Conservation (phyloP, 2,888 invertebrate genomes). For the Meliscaeva auricollis region DNA sequence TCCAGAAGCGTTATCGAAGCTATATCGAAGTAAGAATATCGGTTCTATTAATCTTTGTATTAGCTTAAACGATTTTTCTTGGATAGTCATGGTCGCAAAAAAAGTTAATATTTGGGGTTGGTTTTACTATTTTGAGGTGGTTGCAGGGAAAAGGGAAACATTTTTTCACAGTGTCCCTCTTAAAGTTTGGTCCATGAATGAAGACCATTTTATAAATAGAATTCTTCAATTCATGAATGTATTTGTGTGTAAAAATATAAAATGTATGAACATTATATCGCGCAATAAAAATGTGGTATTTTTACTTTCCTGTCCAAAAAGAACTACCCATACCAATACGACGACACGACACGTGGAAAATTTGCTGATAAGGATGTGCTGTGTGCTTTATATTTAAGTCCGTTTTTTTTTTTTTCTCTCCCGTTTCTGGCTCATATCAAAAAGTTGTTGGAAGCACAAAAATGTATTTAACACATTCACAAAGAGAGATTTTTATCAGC, state of each 20-base stretch:
- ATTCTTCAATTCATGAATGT: too few relatives aligned
- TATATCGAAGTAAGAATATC: too few relatives aligned
- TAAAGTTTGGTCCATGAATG: conserved; percentile 25
- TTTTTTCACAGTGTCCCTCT: not conserved
- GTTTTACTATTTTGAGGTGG: too few relatives aligned
- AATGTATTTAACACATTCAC: conserved; percentile 40
- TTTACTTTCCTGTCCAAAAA: conserved; percentile 36
- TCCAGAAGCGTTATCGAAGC: too few relatives aligned
- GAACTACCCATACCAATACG: not conserved
- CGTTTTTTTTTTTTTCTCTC: conserved; percentile 18
- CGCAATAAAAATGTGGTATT: conserved; percentile 50
- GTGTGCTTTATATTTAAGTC: conserved; percentile 34
- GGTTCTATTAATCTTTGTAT: too few relatives aligned
- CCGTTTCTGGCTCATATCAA: conserved; percentile 27
- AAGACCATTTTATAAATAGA: conserved; percentile 49
- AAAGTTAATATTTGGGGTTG: too few relatives aligned
- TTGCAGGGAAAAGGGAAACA: too few relatives aligned
- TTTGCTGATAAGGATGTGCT: conserved; percentile 61
- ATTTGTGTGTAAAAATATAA: too few relatives aligned
- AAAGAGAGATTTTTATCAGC: conserved; percentile 44
- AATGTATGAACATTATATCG: conserved; percentile 12
- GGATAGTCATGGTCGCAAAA: too few relatives aligned
- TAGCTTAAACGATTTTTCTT: too few relatives aligned
- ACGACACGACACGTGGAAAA: conserved; percentile 30
- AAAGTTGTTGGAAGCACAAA: conserved; percentile 32